Evolutionary conservation across 2,888 invertebrate genomes (phyloP).

Genomic region (Emmelina monodactyla): DNA sequence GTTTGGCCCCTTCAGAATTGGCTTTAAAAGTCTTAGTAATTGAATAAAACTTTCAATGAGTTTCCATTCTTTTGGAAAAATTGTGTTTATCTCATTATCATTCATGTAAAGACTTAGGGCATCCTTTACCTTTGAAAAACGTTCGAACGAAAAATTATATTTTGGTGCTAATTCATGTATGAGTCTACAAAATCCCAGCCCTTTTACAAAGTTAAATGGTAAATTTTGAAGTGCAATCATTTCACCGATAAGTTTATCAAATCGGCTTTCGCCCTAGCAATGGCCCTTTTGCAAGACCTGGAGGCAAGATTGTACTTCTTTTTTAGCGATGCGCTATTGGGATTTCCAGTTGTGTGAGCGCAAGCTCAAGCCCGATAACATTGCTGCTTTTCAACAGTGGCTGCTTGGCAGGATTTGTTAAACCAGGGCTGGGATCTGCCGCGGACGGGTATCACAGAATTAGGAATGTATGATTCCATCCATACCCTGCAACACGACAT

Average conservation of each 20-base stretch:
- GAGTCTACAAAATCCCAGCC: background rate
- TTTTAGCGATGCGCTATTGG: too few relatives aligned
- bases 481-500: too few relatives aligned
- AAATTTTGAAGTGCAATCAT: background rate
- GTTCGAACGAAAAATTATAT: constrained; percentile 10
- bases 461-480: too few relatives aligned
- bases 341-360: too few relatives aligned
- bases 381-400: too few relatives aligned
- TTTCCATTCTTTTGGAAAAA: constrained; percentile 18
- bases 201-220: background rate
- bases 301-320: too few relatives aligned
- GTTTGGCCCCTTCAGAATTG: constrained; percentile 9
- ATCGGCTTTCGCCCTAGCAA: too few relatives aligned
- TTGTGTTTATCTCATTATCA: constrained; percentile 12
- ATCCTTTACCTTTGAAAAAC: constrained; percentile 15
- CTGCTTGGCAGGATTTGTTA: too few relatives aligned
- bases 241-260: background rate
- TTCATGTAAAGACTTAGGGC: constrained; percentile 12
- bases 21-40: constrained; percentile 11
- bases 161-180: background rate
- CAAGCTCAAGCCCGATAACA: too few relatives aligned
- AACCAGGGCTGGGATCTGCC: too few relatives aligned
- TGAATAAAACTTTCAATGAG: constrained; percentile 17
- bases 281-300: too few relatives aligned
- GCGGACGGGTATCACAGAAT: too few relatives aligned